phyloP scores from a whole-genome alignment of 2,888 invertebrate species.

The Lycophotia porphyrea region DNA sequence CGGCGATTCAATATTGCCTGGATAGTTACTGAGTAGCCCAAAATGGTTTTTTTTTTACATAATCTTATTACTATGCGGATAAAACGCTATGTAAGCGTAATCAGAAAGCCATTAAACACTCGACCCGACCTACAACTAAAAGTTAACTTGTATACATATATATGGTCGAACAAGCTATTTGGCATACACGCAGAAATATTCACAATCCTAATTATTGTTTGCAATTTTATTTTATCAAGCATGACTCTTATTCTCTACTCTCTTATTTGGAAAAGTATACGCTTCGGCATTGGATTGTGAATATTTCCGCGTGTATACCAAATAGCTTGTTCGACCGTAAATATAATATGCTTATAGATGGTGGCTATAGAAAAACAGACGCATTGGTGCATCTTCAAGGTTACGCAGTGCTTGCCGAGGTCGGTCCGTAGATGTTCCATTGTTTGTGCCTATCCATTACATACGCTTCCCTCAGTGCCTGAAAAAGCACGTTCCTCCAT shows the following conservation, averaged over 20 bases:
- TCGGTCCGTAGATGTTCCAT: not conserved
- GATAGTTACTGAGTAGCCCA: conserved; percentile 3
- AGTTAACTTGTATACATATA: conserved; percentile 14
- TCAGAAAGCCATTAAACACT: conserved; percentile 48
- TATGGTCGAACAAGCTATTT: no score
- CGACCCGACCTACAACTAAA: conserved; percentile 10
- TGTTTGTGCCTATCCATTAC: not conserved
- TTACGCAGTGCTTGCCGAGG: not conserved
- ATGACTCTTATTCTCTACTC: no score
- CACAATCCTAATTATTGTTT: no score
- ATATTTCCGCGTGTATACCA: no score
- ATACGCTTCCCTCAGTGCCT: not conserved
- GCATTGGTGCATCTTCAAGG: not conserved
- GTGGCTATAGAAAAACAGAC: not conserved
- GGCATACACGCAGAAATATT: no score
- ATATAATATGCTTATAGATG: no score
- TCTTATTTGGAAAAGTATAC: no score
- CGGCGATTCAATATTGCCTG: conserved; percentile 26
- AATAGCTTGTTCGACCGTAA: no score
- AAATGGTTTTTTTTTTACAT: conserved; percentile 28
- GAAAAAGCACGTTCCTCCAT: not conserved
- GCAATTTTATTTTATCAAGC: no score
- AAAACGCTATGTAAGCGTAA: conserved; percentile 50
- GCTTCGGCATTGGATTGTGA: no score
- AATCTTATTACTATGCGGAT: conserved; percentile 28